These are phyloP conservation scores for Scaptodrosophila lebanonensis DNA, from an alignment of 1,140 invertebrate species.

Conservation along the genomic window DNA sequence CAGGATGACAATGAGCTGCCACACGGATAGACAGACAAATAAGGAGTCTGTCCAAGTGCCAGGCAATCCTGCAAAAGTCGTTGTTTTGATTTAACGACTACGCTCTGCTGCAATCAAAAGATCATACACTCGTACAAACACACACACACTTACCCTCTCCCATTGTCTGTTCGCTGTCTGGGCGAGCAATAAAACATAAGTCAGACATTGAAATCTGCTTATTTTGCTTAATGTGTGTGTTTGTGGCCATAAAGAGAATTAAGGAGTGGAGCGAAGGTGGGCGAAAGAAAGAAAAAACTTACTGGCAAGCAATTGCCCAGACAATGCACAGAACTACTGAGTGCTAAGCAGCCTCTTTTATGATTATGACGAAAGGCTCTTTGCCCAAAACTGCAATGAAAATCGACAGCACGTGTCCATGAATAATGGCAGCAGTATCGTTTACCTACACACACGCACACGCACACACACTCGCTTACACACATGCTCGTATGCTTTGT, in stretches of 20 bases:
- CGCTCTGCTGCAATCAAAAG: slow-evolving; percentile 59
- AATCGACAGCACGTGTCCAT: too few relatives aligned
- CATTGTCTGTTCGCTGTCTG: slow-evolving; percentile 15
- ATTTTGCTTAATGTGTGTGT: slow-evolving; percentile 27
- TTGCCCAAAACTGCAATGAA: not conserved
- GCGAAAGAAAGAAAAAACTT: too few relatives aligned
- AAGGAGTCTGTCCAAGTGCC: too few relatives aligned
- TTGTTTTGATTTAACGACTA: slow-evolving; percentile 65
- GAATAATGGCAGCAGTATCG: too few relatives aligned
- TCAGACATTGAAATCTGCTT: slow-evolving; percentile 40
- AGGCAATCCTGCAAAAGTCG: slow-evolving; percentile 51
- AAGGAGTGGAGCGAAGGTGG: too few relatives aligned
- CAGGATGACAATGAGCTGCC: too few relatives aligned
- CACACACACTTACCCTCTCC: slow-evolving; percentile 2
- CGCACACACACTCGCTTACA: too few relatives aligned
- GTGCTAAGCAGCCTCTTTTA: slow-evolving; percentile 59
- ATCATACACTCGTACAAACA: slow-evolving; percentile 39
- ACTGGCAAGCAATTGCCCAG: not conserved
- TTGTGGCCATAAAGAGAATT: slow-evolving; percentile 44
- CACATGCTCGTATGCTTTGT: too few relatives aligned
- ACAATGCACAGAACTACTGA: slow-evolving; percentile 42
- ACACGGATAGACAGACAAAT: too few relatives aligned
- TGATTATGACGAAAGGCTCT: slow-evolving; percentile 55
- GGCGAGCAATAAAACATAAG: slow-evolving; percentile 20
- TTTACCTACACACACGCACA: too few relatives aligned